Conservation (phyloP, 2,113 vertebrate genomes). For the Oryzias melastigma region DNA sequence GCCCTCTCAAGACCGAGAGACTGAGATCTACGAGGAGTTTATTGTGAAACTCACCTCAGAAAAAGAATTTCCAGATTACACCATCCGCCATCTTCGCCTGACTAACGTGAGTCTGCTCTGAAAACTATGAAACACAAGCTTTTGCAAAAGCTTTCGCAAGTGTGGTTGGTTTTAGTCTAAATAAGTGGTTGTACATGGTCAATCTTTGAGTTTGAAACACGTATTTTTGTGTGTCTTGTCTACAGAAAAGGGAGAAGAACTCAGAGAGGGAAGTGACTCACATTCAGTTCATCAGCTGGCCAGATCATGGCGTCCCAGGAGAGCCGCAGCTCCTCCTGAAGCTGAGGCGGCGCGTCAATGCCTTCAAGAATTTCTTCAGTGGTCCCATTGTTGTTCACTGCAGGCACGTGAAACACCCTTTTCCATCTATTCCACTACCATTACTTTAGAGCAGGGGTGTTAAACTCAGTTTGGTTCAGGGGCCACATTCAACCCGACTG, state of each 20-base stretch:
- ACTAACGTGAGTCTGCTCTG: slow-evolving; percentile 79
- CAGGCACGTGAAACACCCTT: slow-evolving; percentile 75
- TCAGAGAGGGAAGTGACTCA: slow-evolving; percentile 89
- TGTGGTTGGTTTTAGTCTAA: background rate
- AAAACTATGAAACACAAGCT: background rate
- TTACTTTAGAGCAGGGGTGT: too few relatives aligned
- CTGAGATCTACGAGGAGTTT: slow-evolving; percentile 84
- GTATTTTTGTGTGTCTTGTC: background rate
- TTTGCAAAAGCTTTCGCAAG: background rate
- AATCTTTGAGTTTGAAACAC: background rate
- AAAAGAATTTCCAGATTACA: slow-evolving; percentile 88
- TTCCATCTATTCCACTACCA: rapidly evolving
- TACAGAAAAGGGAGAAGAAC: slow-evolving; percentile 84
- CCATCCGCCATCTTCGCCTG: slow-evolving; percentile 86
- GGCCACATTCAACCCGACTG: too few relatives aligned
- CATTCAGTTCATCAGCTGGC: slow-evolving; percentile 97
- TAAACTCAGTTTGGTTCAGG: too few relatives aligned
- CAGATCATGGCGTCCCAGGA: slow-evolving; percentile 92
- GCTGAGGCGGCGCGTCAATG: slow-evolving; percentile 88
- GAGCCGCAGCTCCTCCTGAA: slow-evolving; percentile 93
- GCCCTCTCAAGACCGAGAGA: slow-evolving; percentile 80
- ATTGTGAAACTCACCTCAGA: slow-evolving; percentile 81
- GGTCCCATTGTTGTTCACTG: slow-evolving; percentile 94
- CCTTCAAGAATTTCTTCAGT: slow-evolving; percentile 94
- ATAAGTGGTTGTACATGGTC: background rate